Percentiles rank a stretch among this genome's conserved stretches.
Evolutionary conservation across 2,113 vertebrate species (phyloP).

Genomic region (Promerops cafer): DNA sequence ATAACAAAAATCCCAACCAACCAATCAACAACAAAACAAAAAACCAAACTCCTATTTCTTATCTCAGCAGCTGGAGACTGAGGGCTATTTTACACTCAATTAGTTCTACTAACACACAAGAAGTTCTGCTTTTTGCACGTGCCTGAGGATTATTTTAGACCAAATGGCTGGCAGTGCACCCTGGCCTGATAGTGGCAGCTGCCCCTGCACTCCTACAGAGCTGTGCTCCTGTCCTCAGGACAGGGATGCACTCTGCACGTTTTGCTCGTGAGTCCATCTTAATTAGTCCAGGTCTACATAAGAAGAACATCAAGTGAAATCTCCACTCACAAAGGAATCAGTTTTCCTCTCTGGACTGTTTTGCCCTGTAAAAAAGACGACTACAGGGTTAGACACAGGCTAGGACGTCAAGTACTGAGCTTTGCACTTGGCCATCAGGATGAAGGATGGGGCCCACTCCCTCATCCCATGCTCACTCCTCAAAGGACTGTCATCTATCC

Average conservation of each 20-base stretch:
- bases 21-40: too few relatives aligned
- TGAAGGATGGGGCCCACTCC: not conserved
- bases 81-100: not conserved
- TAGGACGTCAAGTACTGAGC: not conserved
- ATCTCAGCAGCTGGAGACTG: not conserved
- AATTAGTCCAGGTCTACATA: not conserved
- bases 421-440: not conserved
- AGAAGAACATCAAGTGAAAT: not conserved
- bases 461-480: not conserved
- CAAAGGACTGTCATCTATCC: not conserved
- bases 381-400: not conserved
- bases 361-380: not conserved
- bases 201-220: not conserved
- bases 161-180: not conserved
- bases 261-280: not conserved
- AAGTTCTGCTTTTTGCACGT: not conserved
- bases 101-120: not conserved
- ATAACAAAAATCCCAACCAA: not conserved
- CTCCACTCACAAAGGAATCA: not conserved
- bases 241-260: rapidly evolving
- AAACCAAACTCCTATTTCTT: not conserved
- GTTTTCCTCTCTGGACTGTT: not conserved
- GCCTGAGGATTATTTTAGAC: not conserved
- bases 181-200: not conserved
- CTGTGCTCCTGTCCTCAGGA: not conserved